A percentile compares a stretch with the other conserved stretches of the same genome.
phyloP scores from a whole-genome alignment of 2,888 invertebrate species.

The Dryobotodes eremita region DNA sequence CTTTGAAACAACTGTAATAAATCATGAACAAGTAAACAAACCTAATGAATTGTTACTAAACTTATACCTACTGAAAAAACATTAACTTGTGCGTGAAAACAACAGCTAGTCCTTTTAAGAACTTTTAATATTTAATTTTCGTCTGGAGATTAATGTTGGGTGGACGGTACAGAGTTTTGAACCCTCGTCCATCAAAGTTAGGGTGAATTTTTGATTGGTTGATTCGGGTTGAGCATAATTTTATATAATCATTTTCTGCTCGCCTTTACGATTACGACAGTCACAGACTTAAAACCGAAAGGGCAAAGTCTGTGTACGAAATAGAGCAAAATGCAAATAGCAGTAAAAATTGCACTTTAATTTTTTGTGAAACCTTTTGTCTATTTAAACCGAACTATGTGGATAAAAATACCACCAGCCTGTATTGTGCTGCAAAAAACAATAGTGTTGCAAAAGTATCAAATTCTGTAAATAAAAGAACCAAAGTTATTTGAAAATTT shows the following conservation, averaged over 20 bases:
- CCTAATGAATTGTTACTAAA: slow-evolving; percentile 54
- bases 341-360: too few species aligned
- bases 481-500: background rate
- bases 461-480: background rate
- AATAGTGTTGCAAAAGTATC: background rate
- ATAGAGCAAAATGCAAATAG: background rate
- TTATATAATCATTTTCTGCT: background rate
- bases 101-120: slow-evolving; percentile 15
- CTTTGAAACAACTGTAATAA: slow-evolving; percentile 56
- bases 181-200: background rate
- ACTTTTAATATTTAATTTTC: slow-evolving; percentile 43
- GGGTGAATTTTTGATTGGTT: slow-evolving; percentile 1
- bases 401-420: background rate
- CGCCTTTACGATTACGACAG: too few species aligned
- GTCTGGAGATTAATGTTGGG: background rate
- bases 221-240: background rate
- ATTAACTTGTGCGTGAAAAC: slow-evolving; percentile 28
- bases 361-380: background rate
- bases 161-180: background rate
- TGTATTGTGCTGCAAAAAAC: background rate
- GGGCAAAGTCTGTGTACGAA: too few species aligned
- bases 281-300: too few species aligned
- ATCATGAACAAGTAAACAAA: slow-evolving; percentile 56
- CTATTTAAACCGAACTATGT: too few species aligned
- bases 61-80: slow-evolving; percentile 21